Evolutionary conservation across 2,797 vertebrate genomes (phyloP).

Genomic region (Thaleichthys pacificus): DNA sequence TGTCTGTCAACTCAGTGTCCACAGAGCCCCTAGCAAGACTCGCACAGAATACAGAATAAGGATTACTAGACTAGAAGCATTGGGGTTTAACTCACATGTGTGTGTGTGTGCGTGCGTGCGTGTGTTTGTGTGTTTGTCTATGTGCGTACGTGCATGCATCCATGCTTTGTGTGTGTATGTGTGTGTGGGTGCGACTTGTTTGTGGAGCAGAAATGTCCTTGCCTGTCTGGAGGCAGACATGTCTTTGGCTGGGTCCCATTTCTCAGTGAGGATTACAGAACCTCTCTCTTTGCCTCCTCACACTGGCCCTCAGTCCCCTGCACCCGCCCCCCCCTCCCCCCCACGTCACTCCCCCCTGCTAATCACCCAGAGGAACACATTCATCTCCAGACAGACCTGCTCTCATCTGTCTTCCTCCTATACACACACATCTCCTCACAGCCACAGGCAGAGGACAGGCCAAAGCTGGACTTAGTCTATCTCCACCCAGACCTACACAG

Average conservation of each 20-base stretch:
- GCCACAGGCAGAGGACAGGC: background rate
- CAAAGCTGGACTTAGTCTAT: no score
- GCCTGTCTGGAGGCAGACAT: constrained; percentile 72
- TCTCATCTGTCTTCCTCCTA: constrained; percentile 48
- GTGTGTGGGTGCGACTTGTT: constrained; percentile 65
- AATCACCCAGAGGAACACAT: constrained; percentile 70
- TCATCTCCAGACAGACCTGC: constrained; percentile 61
- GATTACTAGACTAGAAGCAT: constrained; percentile 69
- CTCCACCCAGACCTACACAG: no score
- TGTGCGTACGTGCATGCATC: constrained; percentile 28
- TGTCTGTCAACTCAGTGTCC: constrained; percentile 75
- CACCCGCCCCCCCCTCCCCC: no score
- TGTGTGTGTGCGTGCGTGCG: background rate
- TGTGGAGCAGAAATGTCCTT: constrained; percentile 74
- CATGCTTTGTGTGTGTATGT: background rate
- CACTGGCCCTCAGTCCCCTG: constrained; percentile 71
- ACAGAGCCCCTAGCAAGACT: constrained; percentile 54
- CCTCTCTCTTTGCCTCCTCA: constrained; percentile 71
- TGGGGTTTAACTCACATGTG: constrained; percentile 49
- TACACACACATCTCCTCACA: constrained; percentile 34
- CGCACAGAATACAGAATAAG: constrained; percentile 74
- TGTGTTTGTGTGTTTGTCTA: constrained; percentile 1
- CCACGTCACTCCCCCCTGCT: constrained; percentile 49
- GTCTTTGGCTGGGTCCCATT: constrained; percentile 61
- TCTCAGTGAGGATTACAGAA: constrained; percentile 71